These are phyloP conservation scores for Drosophila albomicans DNA, from an alignment of 1,140 invertebrate species.

Conservation along the genomic window DNA sequence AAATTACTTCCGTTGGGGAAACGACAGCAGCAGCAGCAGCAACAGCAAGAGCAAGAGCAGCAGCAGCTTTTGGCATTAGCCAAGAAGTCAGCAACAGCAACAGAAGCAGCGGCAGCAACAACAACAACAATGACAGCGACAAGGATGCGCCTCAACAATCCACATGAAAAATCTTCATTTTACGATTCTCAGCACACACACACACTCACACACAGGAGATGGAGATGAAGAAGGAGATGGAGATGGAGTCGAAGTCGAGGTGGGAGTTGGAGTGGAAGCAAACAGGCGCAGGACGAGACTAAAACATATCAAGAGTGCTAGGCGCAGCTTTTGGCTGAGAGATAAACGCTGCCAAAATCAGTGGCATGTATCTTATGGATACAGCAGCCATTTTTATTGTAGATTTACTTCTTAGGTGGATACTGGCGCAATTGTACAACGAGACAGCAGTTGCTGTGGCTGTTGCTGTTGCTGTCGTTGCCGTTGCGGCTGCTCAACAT, in stretches of 20 bases:
- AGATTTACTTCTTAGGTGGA: constrained; percentile 70
- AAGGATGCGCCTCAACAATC: constrained; percentile 75
- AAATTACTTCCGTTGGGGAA: constrained; percentile 81
- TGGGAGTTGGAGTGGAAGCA: not conserved
- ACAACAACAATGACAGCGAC: constrained; percentile 51
- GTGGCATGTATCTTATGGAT: constrained; percentile 83
- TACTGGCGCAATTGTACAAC: constrained; percentile 63
- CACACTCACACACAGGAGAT: constrained; percentile 9
- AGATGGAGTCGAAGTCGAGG: not conserved
- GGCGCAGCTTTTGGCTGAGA: constrained; percentile 64
- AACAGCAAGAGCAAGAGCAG: constrained; percentile 29
- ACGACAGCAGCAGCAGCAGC: constrained; percentile 51
- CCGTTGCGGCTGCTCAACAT: constrained; percentile 73
- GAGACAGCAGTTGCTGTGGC: constrained; percentile 44
- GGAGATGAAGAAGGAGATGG: not conserved
- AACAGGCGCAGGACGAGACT: constrained; percentile 19
- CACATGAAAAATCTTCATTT: constrained; percentile 84
- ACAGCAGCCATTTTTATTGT: constrained; percentile 83
- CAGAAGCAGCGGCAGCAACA: constrained; percentile 15
- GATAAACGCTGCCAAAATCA: constrained; percentile 81
- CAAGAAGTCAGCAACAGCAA: constrained; percentile 47
- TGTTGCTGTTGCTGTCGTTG: constrained; percentile 38
- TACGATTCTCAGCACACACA: constrained; percentile 72
- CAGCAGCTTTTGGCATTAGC: constrained; percentile 55
- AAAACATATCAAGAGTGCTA: constrained; percentile 78